Conservation (phyloP, 2,113 vertebrate species). For the Antennarius striatus region DNA sequence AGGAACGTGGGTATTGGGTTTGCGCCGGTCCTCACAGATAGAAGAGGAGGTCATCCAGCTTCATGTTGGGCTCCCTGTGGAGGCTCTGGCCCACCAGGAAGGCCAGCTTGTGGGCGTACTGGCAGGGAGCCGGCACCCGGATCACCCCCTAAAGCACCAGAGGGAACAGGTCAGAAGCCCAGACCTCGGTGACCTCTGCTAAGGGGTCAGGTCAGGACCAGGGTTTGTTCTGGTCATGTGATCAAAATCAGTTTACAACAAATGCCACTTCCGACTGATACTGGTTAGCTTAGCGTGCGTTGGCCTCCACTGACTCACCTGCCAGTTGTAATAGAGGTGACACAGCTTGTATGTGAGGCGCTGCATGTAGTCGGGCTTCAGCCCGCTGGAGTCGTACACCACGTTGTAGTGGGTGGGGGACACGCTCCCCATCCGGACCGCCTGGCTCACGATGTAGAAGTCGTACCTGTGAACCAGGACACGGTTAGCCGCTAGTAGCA, state of each 20-base stretch:
- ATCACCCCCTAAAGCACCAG: constrained; percentile 84
- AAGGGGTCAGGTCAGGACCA: too few relatives aligned
- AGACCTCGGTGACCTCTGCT: too few relatives aligned
- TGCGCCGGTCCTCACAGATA: constrained; percentile 67
- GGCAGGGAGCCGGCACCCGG: constrained; percentile 93
- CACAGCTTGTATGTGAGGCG: constrained; percentile 94
- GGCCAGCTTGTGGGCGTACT: constrained; percentile 95
- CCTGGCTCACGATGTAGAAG: constrained; percentile 89
- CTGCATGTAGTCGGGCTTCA: constrained; percentile 95
- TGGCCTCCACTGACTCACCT: constrained; percentile 70
- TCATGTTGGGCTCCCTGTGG: constrained; percentile 83
- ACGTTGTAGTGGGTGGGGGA: constrained; percentile 95
- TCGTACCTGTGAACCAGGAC: constrained; percentile 79
- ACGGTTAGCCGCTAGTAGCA: neutral
- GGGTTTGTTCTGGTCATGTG: too few relatives aligned
- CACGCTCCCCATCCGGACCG: constrained; percentile 84
- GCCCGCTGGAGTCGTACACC: constrained; percentile 88
- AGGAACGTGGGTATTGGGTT: too few relatives aligned
- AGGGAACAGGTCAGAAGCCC: neutral
- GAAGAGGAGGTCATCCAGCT: constrained; percentile 87
- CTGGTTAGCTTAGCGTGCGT: too few relatives aligned
- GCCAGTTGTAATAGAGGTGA: constrained; percentile 97
- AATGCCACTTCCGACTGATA: too few relatives aligned
- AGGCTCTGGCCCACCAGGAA: constrained; percentile 95
- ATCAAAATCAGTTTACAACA: too few relatives aligned